Evolutionary conservation across 2,797 vertebrate species (phyloP).

Genomic region (Zenarchopterus dispar): DNA sequence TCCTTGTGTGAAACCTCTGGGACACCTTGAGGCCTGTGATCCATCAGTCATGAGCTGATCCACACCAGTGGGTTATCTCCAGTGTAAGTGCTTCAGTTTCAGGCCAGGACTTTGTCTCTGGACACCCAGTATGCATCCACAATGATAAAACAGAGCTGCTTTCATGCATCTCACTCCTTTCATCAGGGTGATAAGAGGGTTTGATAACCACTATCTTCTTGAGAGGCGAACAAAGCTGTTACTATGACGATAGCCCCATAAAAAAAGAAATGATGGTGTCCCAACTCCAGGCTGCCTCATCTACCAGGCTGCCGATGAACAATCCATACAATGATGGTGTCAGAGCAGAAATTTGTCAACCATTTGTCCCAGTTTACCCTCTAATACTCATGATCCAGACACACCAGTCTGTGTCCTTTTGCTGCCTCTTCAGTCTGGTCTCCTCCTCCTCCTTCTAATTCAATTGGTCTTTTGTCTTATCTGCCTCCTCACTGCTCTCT

Average conservation of each 20-base stretch:
- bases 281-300: no score
- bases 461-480: slow-evolving; percentile 71
- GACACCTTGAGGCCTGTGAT: no score
- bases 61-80: no score
- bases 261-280: slow-evolving; percentile 25
- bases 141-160: slow-evolving; percentile 18
- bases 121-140: not conserved
- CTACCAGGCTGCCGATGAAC: no score
- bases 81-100: not conserved
- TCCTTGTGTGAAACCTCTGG: no score
- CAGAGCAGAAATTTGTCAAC: no score
- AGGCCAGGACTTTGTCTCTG: not conserved
- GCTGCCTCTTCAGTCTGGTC: not conserved
- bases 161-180: slow-evolving; percentile 41
- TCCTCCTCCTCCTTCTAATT: slow-evolving; percentile 49
- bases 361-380: no score
- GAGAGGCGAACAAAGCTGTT: slow-evolving; percentile 40
- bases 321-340: no score
- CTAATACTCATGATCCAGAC: no score
- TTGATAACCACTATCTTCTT: slow-evolving; percentile 44
- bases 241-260: slow-evolving; percentile 50
- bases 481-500: slow-evolving; percentile 62
- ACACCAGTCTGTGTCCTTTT: not conserved
- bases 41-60: no score
- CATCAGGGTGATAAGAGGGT: slow-evolving; percentile 43